These are phyloP conservation scores for Aporophyla lueneburgensis DNA, from an alignment of 2,888 invertebrate genomes.

Conservation along the genomic window DNA sequence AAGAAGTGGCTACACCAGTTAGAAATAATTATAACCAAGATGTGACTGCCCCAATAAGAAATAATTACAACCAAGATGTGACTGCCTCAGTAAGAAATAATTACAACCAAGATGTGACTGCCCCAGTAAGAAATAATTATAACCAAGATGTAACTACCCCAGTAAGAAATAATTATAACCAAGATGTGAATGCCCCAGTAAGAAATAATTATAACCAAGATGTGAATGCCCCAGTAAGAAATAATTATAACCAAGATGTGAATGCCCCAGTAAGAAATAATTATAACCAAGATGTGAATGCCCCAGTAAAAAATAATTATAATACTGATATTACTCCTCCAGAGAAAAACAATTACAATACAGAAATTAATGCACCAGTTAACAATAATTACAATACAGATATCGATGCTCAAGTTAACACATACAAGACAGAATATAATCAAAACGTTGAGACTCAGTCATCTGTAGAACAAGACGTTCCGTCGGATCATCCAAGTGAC, in stretches of 20 bases:
- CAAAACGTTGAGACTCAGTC: conserved; percentile 74
- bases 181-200: conserved; percentile 18
- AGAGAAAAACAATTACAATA: conserved; percentile 47
- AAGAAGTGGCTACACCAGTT: conserved; percentile 19
- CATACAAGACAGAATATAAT: conserved; percentile 69
- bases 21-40: conserved; percentile 22
- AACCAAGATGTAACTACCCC: conserved; percentile 9
- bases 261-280: conserved; percentile 20
- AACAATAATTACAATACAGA: conserved; percentile 60
- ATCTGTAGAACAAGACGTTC: conserved; percentile 69
- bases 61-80: conserved; percentile 18
- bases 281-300: conserved; percentile 11
- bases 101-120: conserved; percentile 10
- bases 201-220: conserved; percentile 22
- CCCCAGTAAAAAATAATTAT: conserved; percentile 40
- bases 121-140: conserved; percentile 40
- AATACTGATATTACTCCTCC: conserved; percentile 27
- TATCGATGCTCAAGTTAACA: conserved; percentile 51
- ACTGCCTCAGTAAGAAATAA: conserved; percentile 20
- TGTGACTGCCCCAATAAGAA: not conserved
- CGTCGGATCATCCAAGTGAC: conserved; percentile 72
- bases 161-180: conserved; percentile 34
- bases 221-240: not conserved
- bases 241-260: conserved; percentile 17
- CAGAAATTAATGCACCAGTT: conserved; percentile 26